Percentiles rank a stretch among this genome's conserved stretches.
Conservation (phyloP, 2,888 invertebrate species). For the Eulithis testata region DNA sequence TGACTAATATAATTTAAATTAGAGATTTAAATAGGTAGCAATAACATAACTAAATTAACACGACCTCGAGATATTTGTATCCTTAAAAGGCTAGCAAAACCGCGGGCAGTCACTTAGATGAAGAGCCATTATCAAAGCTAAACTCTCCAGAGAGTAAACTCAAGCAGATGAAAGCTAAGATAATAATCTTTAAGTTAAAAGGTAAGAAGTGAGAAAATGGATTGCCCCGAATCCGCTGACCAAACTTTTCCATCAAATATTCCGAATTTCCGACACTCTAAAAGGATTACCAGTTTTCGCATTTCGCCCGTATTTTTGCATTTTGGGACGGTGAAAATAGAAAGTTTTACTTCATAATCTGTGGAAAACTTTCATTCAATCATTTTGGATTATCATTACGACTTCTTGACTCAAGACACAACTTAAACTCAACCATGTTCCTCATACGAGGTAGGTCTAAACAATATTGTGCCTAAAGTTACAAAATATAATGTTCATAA, state of each 20-base stretch:
- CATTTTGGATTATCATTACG: background rate
- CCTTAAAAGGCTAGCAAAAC: background rate
- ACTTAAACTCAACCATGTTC: too few species aligned
- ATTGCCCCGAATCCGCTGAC: constrained; percentile 24
- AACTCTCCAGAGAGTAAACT: constrained; percentile 11
- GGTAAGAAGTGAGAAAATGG: constrained; percentile 24
- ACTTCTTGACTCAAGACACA: too few species aligned
- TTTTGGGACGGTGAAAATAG: background rate
- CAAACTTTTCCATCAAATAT: constrained; percentile 38
- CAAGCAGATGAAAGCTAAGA: constrained; percentile 24
- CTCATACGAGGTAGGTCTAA: too few species aligned
- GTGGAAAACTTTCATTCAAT: background rate
- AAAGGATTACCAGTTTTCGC: constrained; percentile 38
- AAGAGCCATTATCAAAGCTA: background rate
- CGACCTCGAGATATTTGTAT: too few species aligned
- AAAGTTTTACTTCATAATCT: background rate
- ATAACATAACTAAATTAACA: too few species aligned
- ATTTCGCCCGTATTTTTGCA: constrained; percentile 21
- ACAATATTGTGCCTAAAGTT: too few species aligned
- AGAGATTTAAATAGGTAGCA: too few species aligned
- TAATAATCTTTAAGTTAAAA: constrained; percentile 29
- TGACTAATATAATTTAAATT: too few species aligned
- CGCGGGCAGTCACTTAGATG: background rate
- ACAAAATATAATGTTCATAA: too few species aligned
- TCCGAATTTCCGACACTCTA: constrained; percentile 36